phyloP scores from a whole-genome alignment of 2,113 vertebrate species.

The Sturnus vulgaris region DNA sequence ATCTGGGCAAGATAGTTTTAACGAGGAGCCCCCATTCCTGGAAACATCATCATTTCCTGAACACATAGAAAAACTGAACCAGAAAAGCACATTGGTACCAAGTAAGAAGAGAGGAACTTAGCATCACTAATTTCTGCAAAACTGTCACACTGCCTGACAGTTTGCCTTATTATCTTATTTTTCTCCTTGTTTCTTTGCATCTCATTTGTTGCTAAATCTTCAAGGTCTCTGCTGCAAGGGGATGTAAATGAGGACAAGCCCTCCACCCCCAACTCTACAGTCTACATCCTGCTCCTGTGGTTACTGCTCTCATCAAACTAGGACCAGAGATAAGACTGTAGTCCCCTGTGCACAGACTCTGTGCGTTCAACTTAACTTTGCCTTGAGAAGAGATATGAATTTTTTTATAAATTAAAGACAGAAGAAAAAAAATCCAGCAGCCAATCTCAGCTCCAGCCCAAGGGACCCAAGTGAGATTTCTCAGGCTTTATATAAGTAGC shows the following conservation, averaged over 20 bases:
- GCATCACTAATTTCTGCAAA: not conserved
- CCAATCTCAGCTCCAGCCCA: not conserved
- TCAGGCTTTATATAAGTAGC: not conserved
- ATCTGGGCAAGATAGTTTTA: not conserved
- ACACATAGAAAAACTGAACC: not conserved
- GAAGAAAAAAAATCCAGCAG: not conserved
- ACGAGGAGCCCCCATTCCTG: not conserved
- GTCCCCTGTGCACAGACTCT: not conserved
- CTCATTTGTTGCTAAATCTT: not conserved
- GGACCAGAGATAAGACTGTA: not conserved
- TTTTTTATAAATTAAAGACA: not conserved
- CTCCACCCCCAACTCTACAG: not conserved
- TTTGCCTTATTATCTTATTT: not conserved
- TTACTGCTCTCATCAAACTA: not conserved
- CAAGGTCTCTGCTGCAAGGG: not conserved
- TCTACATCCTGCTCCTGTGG: not conserved
- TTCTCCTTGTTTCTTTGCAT: not conserved
- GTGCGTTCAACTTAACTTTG: not conserved
- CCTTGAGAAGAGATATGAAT: not conserved
- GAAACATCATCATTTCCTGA: not conserved
- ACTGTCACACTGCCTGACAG: not conserved
- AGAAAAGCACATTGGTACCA: not conserved
- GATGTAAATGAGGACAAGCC: not conserved
- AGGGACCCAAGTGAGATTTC: not conserved
- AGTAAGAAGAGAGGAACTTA: not conserved